Conservation (phyloP, 1,140 invertebrate genomes). For the Caenorhabditis inopinata region DNA sequence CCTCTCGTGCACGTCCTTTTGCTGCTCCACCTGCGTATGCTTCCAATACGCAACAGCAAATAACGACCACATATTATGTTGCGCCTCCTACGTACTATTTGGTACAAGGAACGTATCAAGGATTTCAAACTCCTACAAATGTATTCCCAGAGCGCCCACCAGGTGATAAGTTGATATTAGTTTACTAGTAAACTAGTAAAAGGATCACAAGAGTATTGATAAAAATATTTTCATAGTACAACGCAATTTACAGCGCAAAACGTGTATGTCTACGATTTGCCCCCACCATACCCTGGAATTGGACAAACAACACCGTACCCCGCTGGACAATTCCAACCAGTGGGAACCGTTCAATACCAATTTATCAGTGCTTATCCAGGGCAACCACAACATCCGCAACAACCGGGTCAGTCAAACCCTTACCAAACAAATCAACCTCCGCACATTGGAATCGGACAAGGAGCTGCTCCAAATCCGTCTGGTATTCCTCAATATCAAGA, state of each 20-base stretch:
- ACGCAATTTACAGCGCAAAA: constrained; percentile 49
- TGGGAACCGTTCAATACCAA: background rate
- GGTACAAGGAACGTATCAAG: constrained; percentile 43
- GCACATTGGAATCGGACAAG: constrained; percentile 1
- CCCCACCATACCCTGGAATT: constrained; percentile 52
- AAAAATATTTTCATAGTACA: background rate
- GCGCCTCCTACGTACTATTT: constrained; percentile 51
- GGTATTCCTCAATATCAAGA: background rate
- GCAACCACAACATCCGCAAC: background rate
- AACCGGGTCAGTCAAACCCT: background rate
- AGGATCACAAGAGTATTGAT: background rate
- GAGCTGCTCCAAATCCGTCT: background rate
- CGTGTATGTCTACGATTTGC: constrained; percentile 49
- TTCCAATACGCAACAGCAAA: background rate
- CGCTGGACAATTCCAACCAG: constrained; percentile 12
- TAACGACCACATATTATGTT: constrained; percentile 34
- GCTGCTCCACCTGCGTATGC: constrained; percentile 49
- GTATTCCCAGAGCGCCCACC: constrained; percentile 52
- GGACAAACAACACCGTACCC: constrained; percentile 21
- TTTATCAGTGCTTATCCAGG: background rate
- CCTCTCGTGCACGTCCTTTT: constrained; percentile 39
- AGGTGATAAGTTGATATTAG: too few relatives aligned
- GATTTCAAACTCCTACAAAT: constrained; percentile 49
- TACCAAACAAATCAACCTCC: constrained; percentile 9
- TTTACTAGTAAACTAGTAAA: too few relatives aligned